Conservation (phyloP, 2,888 invertebrate genomes). For the Apoderus coryli region DNA sequence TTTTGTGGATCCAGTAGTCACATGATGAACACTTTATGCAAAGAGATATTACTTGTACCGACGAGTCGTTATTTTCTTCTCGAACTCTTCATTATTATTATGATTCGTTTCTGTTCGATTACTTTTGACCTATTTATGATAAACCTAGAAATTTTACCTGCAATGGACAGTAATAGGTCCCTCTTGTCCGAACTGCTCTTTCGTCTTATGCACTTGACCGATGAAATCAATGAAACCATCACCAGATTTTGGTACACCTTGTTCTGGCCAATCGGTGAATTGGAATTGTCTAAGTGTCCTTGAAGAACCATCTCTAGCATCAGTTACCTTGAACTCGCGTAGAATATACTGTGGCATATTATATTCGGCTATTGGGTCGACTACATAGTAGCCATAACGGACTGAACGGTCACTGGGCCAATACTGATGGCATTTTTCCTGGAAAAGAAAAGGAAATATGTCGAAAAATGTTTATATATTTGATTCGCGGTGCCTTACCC, state of each 20-base stretch:
- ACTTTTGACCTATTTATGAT: neutral
- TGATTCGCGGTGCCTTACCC: too few relatives aligned
- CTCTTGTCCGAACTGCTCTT: constrained; percentile 98
- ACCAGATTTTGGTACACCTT: constrained; percentile 92
- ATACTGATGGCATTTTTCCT: constrained; percentile 99
- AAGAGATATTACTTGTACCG: too few relatives aligned
- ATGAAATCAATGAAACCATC: constrained; percentile 99
- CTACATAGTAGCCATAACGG: constrained; percentile 94
- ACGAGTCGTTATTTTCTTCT: too few relatives aligned
- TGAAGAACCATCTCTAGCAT: constrained; percentile 92
- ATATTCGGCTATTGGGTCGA: constrained; percentile 98
- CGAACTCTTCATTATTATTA: too few relatives aligned
- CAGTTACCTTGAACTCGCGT: constrained; percentile 97
- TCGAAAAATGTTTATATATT: too few relatives aligned
- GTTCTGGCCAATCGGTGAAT: constrained; percentile 93
- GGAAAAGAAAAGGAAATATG: constrained; percentile 17
- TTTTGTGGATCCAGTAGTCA: too few relatives aligned
- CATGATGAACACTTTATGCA: too few relatives aligned
- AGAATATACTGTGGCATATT: constrained; percentile 99
- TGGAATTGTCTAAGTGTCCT: constrained; percentile 93
- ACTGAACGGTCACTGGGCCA: constrained; percentile 98
- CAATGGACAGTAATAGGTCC: constrained; percentile 98
- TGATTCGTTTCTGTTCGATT: neutral
- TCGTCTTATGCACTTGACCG: constrained; percentile 98
- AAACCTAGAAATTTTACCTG: constrained; percentile 43